A percentile compares a stretch with the other conserved stretches of the same genome.
phyloP scores from a whole-genome alignment of 2,113 vertebrate genomes.

The Hydropotes inermis region DNA sequence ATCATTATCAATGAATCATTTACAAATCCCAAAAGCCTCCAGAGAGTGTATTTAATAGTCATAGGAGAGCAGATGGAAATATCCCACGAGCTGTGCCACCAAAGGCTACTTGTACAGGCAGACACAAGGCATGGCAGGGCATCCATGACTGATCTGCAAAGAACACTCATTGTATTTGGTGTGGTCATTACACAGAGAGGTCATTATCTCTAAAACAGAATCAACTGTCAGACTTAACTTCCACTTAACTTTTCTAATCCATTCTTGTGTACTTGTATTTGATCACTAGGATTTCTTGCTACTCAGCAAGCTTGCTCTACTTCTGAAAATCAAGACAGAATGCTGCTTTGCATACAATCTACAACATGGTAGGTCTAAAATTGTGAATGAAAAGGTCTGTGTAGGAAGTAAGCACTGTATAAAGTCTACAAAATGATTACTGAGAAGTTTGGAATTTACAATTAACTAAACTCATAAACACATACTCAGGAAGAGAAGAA shows the following conservation, averaged over 20 bases:
- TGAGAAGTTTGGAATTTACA: neutral
- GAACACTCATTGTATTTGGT: neutral
- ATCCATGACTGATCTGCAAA: neutral
- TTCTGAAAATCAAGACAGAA: neutral
- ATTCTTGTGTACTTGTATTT: neutral
- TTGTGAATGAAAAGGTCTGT: neutral
- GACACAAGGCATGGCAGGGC: neutral
- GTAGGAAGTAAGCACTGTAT: neutral
- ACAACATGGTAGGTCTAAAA: neutral
- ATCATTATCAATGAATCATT: neutral
- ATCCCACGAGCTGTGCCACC: neutral
- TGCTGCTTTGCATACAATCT: neutral
- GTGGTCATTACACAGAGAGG: neutral
- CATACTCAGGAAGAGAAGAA: neutral
- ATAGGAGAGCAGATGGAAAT: neutral
- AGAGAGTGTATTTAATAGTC: neutral
- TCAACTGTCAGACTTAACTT: neutral
- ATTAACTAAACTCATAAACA: neutral
- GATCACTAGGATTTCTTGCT: neutral
- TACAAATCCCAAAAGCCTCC: neutral
- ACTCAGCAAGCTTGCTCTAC: neutral
- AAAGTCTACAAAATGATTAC: neutral
- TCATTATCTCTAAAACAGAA: neutral
- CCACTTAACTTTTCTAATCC: neutral
- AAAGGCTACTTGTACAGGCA: neutral